A percentile compares a stretch with the other conserved stretches of the same genome.
Evolutionary conservation across 2,888 invertebrate genomes (phyloP).

Genomic region (Fabriciana adippe): DNA sequence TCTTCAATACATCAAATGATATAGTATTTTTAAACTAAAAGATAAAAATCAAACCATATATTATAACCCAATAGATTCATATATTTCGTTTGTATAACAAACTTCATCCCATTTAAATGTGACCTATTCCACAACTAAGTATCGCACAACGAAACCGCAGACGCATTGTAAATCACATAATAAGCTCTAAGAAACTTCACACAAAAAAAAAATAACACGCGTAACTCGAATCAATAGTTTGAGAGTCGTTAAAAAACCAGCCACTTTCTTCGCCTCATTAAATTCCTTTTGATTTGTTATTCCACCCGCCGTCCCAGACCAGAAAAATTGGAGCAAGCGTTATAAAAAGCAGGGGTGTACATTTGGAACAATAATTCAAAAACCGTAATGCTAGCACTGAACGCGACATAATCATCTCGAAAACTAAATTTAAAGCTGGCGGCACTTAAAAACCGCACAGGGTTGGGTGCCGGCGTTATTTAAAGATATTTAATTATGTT

Average conservation of each 20-base stretch:
- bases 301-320: slow-evolving; percentile 52
- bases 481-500: slow-evolving; percentile 83
- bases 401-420: slow-evolving; percentile 78
- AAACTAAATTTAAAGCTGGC: slow-evolving; percentile 82
- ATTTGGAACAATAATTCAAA: slow-evolving; percentile 76
- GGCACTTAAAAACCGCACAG: slow-evolving; percentile 76
- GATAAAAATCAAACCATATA: no score
- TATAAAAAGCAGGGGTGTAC: slow-evolving; percentile 71
- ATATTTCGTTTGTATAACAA: neutral
- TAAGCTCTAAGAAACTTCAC: slow-evolving; percentile 13
- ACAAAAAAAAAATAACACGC: slow-evolving; percentile 20
- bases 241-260: slow-evolving; percentile 43
- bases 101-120: slow-evolving; percentile 3
- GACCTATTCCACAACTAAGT: slow-evolving; percentile 13
- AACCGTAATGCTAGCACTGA: slow-evolving; percentile 77
- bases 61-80: no score
- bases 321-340: slow-evolving; percentile 70
- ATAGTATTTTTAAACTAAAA: no score
- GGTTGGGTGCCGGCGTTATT: slow-evolving; percentile 78
- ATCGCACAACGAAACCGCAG: slow-evolving; percentile 2
- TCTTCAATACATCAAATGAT: no score
- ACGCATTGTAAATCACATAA: slow-evolving; percentile 15
- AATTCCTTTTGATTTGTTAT: slow-evolving; percentile 47
- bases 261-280: slow-evolving; percentile 47
- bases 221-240: slow-evolving; percentile 41